Evolutionary conservation across 2,888 invertebrate genomes (phyloP).

Genomic region (Hirtodrosophila duncani): DNA sequence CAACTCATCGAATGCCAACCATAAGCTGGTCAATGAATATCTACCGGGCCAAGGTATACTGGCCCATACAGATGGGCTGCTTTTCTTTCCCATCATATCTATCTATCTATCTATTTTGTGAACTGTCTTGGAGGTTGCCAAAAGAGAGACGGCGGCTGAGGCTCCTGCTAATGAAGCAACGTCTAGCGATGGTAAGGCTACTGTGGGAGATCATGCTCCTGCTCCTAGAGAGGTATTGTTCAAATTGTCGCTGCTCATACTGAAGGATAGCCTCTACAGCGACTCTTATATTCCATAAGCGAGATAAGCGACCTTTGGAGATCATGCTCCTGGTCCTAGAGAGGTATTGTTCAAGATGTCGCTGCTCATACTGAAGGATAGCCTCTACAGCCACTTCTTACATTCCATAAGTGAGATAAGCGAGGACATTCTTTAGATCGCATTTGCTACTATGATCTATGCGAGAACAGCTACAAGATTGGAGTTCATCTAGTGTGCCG

Average conservation of each 20-base stretch:
- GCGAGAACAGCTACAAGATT: conserved; percentile 80
- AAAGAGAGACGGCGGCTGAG: conserved; percentile 40
- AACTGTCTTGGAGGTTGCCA: conserved; percentile 89
- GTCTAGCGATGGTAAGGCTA: too few species aligned
- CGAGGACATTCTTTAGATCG: conserved; percentile 82
- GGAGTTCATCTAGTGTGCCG: conserved; percentile 85
- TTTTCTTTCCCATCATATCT: conserved; percentile 94
- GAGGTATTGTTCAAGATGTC: too few species aligned
- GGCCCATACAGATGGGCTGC: conserved; percentile 97
- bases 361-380: conserved; percentile 89
- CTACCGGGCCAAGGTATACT: conserved; percentile 95
- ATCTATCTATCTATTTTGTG: conserved; percentile 96
- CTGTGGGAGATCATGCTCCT: conserved; percentile 15
- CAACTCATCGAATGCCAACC: conserved; percentile 88
- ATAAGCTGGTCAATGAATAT: conserved; percentile 97
- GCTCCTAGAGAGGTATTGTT: conserved; percentile 79
- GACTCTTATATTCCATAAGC: too few species aligned
- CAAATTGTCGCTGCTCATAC: conserved; percentile 89
- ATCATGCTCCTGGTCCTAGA: too few species aligned
- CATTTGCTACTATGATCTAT: conserved; percentile 83
- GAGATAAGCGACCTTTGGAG: too few species aligned
- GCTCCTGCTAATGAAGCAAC: not conserved
- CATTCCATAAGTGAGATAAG: conserved; percentile 89
- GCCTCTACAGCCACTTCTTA: conserved; percentile 89
- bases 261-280: too few species aligned